Conservation (phyloP, 2,113 vertebrate species). For the Tamias sibiricus region DNA sequence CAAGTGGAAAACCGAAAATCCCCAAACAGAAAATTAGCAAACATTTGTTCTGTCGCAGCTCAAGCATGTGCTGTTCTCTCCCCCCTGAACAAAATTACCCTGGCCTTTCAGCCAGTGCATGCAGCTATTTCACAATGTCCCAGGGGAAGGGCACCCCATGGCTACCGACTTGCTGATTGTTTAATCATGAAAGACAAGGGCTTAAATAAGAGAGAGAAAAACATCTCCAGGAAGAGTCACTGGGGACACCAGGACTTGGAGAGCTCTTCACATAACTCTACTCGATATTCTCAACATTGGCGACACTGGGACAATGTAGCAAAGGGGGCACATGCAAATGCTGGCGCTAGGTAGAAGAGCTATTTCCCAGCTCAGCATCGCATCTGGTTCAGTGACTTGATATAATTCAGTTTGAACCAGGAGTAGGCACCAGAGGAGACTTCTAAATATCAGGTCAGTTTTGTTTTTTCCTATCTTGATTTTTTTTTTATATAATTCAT, state of each 20-base stretch:
- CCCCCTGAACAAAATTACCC: constrained; percentile 65
- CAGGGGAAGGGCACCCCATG: constrained; percentile 58
- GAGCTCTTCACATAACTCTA: constrained; percentile 42
- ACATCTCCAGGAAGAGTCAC: constrained; percentile 72
- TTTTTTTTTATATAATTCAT: background rate
- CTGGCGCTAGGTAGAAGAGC: rapidly evolving
- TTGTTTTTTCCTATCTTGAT: background rate
- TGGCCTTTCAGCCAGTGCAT: constrained; percentile 65
- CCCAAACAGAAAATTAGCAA: constrained; percentile 86
- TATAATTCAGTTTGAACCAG: background rate
- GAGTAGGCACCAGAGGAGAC: background rate
- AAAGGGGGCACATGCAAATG: background rate
- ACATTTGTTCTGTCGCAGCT: constrained; percentile 83
- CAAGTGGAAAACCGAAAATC: constrained; percentile 86
- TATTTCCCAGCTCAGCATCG: background rate
- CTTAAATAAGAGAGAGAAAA: constrained; percentile 79
- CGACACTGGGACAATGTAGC: background rate
- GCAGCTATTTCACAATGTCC: constrained; percentile 64
- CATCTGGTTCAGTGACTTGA: background rate
- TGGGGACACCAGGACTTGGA: constrained; percentile 45
- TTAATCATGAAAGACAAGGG: constrained; percentile 80
- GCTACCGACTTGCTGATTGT: constrained; percentile 77
- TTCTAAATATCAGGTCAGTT: background rate
- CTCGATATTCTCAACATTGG: constrained; percentile 35
- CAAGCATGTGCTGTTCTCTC: constrained; percentile 64